A percentile compares a stretch with the other conserved stretches of the same genome.
Evolutionary conservation across 1,140 invertebrate genomes (phyloP).

Genomic region (Papilio polyxenes): DNA sequence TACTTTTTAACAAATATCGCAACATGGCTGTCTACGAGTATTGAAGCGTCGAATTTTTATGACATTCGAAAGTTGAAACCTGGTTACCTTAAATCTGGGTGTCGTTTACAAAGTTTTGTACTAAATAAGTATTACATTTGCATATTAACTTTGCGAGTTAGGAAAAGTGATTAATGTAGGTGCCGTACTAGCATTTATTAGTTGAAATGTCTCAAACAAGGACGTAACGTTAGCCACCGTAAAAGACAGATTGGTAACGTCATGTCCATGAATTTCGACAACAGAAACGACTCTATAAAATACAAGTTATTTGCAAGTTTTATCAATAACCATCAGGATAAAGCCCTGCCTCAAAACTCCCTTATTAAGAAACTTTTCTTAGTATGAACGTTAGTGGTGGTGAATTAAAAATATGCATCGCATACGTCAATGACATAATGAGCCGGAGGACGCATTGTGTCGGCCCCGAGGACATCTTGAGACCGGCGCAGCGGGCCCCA

Average conservation of each 20-base stretch:
- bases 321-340: not conserved
- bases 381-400: not conserved
- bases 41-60: not conserved
- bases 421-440: conserved; percentile 14
- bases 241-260: no score
- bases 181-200: no score
- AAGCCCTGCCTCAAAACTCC: not conserved
- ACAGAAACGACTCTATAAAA: no score
- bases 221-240: no score
- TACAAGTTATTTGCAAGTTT: not conserved
- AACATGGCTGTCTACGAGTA: not conserved
- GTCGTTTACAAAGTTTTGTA: not conserved
- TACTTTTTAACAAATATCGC: not conserved
- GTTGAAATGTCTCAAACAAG: no score
- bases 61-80: conserved; percentile 7
- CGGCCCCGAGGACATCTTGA: conserved; percentile 2
- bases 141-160: not conserved
- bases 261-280: no score
- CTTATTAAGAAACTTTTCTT: not conserved
- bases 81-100: not conserved
- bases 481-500: not conserved
- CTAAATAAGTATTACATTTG: not conserved
- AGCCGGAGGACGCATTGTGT: conserved; percentile 13
- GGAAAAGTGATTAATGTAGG: not conserved
- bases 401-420: conserved; percentile 9